These are phyloP conservation scores for Cacatua alba DNA, from an alignment of 2,113 vertebrate genomes.

Conservation along the genomic window DNA sequence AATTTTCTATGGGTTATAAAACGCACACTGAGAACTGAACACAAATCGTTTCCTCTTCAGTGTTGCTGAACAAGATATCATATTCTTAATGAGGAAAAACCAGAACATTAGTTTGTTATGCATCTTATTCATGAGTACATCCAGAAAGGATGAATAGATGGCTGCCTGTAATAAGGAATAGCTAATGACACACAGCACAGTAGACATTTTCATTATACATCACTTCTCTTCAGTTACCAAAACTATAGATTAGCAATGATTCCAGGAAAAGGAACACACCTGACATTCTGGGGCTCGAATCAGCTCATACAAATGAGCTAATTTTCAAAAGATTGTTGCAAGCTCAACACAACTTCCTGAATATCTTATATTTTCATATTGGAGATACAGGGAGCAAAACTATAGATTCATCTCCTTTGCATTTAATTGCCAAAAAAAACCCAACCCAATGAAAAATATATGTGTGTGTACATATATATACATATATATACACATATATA, in stretches of 20 bases:
- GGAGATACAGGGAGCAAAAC: background rate
- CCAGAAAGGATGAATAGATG: conserved; percentile 66
- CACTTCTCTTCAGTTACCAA: conserved; percentile 41
- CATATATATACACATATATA: background rate
- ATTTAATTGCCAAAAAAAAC: background rate
- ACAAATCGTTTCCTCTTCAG: conserved; percentile 29
- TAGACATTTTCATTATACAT: conserved; percentile 61
- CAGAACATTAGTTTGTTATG: conserved; percentile 53
- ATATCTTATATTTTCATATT: background rate
- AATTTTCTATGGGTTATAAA: conserved; percentile 52
- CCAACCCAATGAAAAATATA: background rate
- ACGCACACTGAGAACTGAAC: background rate
- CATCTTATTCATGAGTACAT: conserved; percentile 65
- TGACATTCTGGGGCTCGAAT: conserved; percentile 46
- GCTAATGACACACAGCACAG: conserved; percentile 48
- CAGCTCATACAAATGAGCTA: conserved; percentile 43
- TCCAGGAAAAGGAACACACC: conserved; percentile 32
- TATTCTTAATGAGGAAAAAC: conserved; percentile 47
- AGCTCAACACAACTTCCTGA: conserved; percentile 38
- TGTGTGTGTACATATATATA: background rate
- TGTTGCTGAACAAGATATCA: conserved; percentile 54
- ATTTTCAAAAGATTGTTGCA: conserved; percentile 40
- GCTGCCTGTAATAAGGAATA: conserved; percentile 71
- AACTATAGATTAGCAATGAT: conserved; percentile 16
- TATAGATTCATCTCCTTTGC: background rate